Conservation (phyloP, 2,888 invertebrate species). For the Diarsia mendica region DNA sequence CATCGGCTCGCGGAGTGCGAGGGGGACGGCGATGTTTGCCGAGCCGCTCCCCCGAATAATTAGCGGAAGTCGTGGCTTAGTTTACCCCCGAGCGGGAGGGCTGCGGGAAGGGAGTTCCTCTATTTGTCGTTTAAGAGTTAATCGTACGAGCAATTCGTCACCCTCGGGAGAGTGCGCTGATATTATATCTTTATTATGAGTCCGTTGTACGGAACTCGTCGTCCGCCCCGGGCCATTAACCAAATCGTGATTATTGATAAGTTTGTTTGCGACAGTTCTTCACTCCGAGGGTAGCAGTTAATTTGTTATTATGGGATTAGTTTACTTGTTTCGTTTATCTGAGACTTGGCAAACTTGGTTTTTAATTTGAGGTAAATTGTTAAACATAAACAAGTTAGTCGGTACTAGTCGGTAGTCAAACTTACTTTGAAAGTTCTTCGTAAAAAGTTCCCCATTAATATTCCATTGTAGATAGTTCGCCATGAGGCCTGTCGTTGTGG, state of each 20-base stretch:
- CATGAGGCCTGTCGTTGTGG: slow-evolving; percentile 55
- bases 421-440: slow-evolving; percentile 11
- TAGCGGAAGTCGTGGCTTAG: slow-evolving; percentile 90
- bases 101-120: slow-evolving; percentile 87
- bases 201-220: slow-evolving; percentile 75
- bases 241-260: slow-evolving; percentile 89
- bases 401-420: not conserved
- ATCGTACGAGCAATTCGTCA: slow-evolving; percentile 90
- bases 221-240: slow-evolving; percentile 84
- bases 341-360: not conserved
- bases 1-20: slow-evolving; percentile 86
- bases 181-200: slow-evolving; percentile 90
- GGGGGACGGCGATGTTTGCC: slow-evolving; percentile 83
- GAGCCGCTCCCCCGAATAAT: slow-evolving; percentile 87
- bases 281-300: slow-evolving; percentile 59
- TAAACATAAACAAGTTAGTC: slow-evolving; percentile 27
- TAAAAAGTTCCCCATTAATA: slow-evolving; percentile 12
- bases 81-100: slow-evolving; percentile 85
- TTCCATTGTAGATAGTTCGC: slow-evolving; percentile 50
- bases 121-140: slow-evolving; percentile 91
- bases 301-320: slow-evolving; percentile 45
- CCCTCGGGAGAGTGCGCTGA: slow-evolving; percentile 87
- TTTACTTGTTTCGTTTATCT: slow-evolving; percentile 42
- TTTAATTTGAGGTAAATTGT: slow-evolving; percentile 20
- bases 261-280: slow-evolving; percentile 76